Conservation (phyloP, 2,888 invertebrate genomes). For the Ormyrus nitidulus region DNA sequence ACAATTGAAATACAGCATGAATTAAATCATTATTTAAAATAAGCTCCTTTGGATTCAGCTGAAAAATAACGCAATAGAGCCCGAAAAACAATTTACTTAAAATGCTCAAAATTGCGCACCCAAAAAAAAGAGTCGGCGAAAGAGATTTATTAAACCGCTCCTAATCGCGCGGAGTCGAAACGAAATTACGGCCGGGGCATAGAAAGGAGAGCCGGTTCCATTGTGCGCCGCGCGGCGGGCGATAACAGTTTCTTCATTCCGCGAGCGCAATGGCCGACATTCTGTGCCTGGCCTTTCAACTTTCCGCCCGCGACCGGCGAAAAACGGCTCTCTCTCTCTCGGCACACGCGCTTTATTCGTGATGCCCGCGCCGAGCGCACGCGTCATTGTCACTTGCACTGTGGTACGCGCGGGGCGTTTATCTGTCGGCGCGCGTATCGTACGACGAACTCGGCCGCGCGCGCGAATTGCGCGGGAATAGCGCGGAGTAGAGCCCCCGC, state of each 20-base stretch:
- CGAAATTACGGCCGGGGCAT: too few relatives aligned
- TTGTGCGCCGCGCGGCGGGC: not conserved
- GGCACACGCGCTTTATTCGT: not conserved
- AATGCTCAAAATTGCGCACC: too few relatives aligned
- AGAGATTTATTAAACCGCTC: too few relatives aligned
- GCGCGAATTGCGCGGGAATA: slow-evolving; percentile 19
- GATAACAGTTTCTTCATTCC: slow-evolving; percentile 44
- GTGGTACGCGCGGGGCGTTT: not conserved
- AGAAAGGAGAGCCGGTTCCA: too few relatives aligned
- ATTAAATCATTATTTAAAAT: too few relatives aligned
- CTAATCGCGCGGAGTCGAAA: too few relatives aligned
- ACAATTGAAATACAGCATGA: too few relatives aligned
- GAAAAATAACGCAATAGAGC: too few relatives aligned
- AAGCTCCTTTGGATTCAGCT: too few relatives aligned
- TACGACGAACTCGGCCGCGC: not conserved
- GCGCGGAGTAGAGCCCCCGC: slow-evolving; percentile 20
- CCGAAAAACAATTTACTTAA: too few relatives aligned
- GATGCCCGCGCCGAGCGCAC: not conserved
- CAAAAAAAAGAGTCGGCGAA: too few relatives aligned
- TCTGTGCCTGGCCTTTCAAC: slow-evolving; percentile 48
- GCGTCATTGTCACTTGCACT: too few relatives aligned
- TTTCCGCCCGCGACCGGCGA: not conserved
- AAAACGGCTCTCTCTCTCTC: slow-evolving; percentile 10
- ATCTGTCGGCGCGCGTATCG: not conserved
- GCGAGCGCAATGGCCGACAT: slow-evolving; percentile 44